These are phyloP conservation scores for Nomada fucata DNA, from an alignment of 2,888 invertebrate species.

Conservation along the genomic window DNA sequence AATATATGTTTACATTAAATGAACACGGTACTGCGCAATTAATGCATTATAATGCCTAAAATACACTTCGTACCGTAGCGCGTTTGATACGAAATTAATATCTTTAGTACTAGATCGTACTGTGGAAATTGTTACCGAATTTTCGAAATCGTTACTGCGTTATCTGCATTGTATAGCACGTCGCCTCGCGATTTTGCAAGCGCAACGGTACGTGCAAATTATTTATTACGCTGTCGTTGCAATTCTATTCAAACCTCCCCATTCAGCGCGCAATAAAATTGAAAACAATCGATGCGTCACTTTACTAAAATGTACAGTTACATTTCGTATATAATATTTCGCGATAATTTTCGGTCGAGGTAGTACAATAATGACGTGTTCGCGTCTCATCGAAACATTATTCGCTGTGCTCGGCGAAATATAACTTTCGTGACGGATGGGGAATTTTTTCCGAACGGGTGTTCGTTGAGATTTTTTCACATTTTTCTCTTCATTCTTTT, in stretches of 20 bases:
- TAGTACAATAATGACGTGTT: conserved; percentile 10
- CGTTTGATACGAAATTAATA: conserved; percentile 8
- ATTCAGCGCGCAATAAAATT: conserved; percentile 46
- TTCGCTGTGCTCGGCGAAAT: neutral
- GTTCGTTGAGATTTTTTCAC: neutral
- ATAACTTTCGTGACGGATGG: neutral
- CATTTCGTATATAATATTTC: conserved; percentile 8
- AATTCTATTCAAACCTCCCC: conserved; percentile 28
- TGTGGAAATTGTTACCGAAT: conserved; percentile 42
- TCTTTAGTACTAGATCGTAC: conserved; percentile 27
- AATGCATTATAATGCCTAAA: conserved; percentile 15
- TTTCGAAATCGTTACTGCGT: conserved; percentile 53
- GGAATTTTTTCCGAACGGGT: neutral
- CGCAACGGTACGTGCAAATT: conserved; percentile 43
- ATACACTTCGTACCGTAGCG: neutral
- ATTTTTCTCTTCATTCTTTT: no score
- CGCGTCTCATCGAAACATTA: neutral
- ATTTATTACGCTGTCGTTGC: conserved; percentile 52
- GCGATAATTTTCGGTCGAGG: neutral
- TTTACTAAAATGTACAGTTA: conserved; percentile 19
- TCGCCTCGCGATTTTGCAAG: conserved; percentile 38
- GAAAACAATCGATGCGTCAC: conserved; percentile 51
- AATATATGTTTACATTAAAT: neutral
- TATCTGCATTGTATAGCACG: conserved; percentile 45
- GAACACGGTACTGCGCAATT: conserved; percentile 7